Evolutionary conservation across 2,888 invertebrate species (phyloP).

Genomic region (Ochropacha duplaris): DNA sequence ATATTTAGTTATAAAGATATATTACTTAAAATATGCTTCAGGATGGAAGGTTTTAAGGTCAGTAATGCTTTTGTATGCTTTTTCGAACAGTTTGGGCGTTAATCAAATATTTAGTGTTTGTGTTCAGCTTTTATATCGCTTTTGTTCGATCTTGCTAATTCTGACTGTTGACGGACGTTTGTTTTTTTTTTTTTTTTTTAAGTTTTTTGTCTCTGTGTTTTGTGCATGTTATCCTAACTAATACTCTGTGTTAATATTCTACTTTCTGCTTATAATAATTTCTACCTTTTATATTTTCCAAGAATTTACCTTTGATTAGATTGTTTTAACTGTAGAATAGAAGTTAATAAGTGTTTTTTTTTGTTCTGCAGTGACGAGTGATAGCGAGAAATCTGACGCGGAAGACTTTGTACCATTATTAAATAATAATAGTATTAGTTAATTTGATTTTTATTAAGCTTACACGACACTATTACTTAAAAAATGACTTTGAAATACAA

Average conservation of each 20-base stretch:
- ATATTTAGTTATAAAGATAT: no score
- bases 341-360: slow-evolving; percentile 18
- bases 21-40: not conserved
- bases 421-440: slow-evolving; percentile 50
- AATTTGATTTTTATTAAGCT: slow-evolving; percentile 12
- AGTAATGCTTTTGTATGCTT: slow-evolving; percentile 38
- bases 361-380: slow-evolving; percentile 66
- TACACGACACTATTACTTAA: not conserved
- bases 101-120: not conserved
- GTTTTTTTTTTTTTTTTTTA: not conserved
- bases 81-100: not conserved
- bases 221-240: not conserved
- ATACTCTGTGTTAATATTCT: not conserved
- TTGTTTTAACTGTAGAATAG: not conserved
- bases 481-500: not conserved
- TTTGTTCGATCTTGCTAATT: not conserved
- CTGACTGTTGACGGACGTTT: not conserved
- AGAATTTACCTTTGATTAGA: not conserved
- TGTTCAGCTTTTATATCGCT: slow-evolving; percentile 7
- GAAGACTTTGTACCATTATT: slow-evolving; percentile 65
- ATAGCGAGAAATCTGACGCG: slow-evolving; percentile 61
- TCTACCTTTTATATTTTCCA: not conserved
- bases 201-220: not conserved
- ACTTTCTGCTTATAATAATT: not conserved
- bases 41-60: slow-evolving; percentile 42